Evolutionary conservation across 2,113 vertebrate genomes (phyloP).

Genomic region (Platysternon megacephalum): DNA sequence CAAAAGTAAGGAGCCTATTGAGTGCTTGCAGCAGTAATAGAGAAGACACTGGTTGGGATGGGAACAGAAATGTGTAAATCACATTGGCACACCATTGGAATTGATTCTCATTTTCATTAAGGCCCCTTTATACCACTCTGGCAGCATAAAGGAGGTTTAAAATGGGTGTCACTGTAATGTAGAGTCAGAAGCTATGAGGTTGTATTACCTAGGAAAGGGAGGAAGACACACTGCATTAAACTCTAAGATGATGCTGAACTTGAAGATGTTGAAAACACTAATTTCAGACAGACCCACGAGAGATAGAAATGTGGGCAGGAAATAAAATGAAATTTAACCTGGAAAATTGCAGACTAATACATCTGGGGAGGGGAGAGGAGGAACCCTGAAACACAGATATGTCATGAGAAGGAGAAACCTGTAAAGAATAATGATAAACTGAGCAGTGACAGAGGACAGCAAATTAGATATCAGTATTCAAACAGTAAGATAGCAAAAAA

Average conservation of each 20-base stretch:
- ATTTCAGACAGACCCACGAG: background rate
- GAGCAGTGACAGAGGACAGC: background rate
- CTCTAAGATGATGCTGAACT: slow-evolving; percentile 9
- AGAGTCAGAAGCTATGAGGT: background rate
- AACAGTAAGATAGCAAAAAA: background rate
- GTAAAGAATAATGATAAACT: background rate
- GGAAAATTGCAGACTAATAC: slow-evolving; percentile 7
- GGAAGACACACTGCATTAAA: slow-evolving; percentile 23
- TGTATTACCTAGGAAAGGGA: background rate
- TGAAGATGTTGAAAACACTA: background rate
- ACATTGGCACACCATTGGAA: background rate
- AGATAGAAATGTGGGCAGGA: background rate
- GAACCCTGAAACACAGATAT: background rate
- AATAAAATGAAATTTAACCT: background rate
- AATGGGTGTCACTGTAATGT: background rate
- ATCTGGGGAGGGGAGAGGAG: background rate
- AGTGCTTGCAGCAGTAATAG: background rate
- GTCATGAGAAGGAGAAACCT: background rate
- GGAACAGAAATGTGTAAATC: background rate
- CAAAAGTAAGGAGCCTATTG: background rate
- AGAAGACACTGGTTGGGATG: background rate
- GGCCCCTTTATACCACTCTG: background rate
- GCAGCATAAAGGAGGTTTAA: background rate
- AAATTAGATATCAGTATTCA: background rate
- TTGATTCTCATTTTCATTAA: background rate